Percentiles rank a stretch among this genome's conserved stretches.
Conservation (phyloP, 2,888 invertebrate species). For the Polyploca ridens region DNA sequence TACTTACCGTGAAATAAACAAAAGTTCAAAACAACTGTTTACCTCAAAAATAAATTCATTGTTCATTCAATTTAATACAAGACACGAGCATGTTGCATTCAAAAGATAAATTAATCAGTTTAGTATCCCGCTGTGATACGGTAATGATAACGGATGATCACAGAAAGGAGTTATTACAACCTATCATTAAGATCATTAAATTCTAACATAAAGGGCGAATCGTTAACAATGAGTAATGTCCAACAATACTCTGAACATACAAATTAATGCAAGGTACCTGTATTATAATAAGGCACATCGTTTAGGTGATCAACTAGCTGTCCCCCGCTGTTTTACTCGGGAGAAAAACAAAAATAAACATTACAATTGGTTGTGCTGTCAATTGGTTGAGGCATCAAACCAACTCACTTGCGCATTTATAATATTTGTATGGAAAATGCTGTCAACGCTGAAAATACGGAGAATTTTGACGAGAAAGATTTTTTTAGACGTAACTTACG, state of each 20-base stretch:
- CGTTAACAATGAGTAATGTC: slow-evolving; percentile 60
- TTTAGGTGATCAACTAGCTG: slow-evolving; percentile 12
- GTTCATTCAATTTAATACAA: neutral
- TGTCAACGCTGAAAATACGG: no score
- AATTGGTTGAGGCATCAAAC: no score
- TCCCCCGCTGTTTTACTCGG: no score
- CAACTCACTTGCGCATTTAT: no score
- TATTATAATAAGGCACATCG: slow-evolving; percentile 26
- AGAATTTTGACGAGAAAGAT: no score
- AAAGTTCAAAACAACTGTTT: neutral
- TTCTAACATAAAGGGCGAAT: slow-evolving; percentile 39
- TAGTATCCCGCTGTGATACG: slow-evolving; percentile 59
- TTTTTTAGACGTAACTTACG: no score
- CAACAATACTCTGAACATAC: slow-evolving; percentile 39
- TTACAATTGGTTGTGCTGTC: no score
- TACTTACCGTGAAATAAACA: no score
- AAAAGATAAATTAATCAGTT: slow-evolving; percentile 63
- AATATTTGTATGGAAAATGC: no score
- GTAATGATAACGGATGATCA: slow-evolving; percentile 60
- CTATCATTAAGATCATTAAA: slow-evolving; percentile 64
- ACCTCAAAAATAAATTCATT: neutral
- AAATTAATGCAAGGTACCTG: slow-evolving; percentile 43
- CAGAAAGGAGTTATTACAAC: slow-evolving; percentile 53
- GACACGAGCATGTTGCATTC: slow-evolving; percentile 38
- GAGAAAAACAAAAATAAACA: no score